Percentiles rank a stretch among this genome's conserved stretches.
phyloP scores from a whole-genome alignment of 2,888 invertebrate species.

The Isotomurus palustris region DNA sequence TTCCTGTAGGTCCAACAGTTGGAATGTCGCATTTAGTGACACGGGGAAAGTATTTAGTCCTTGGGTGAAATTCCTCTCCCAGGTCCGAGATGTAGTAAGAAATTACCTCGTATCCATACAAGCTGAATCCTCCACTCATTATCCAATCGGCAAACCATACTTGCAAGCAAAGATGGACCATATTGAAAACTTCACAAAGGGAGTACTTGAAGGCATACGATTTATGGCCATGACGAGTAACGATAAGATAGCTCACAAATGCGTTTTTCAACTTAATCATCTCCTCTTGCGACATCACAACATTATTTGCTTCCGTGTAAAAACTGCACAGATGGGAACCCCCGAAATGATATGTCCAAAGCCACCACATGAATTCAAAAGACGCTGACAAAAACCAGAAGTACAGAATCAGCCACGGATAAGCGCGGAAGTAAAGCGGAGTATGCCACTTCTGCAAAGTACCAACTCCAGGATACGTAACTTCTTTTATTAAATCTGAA shows the following conservation, averaged over 20 bases:
- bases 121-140: neutral
- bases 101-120: neutral
- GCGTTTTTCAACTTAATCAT: neutral
- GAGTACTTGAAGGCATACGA: neutral
- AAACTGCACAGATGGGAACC: neutral
- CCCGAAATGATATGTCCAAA: neutral
- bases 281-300: neutral
- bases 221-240: neutral
- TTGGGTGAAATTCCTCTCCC: neutral
- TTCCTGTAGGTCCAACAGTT: slow-evolving; percentile 1
- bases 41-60: neutral
- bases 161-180: neutral
- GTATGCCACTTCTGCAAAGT: no score
- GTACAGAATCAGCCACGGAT: neutral
- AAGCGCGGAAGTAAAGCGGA: no score
- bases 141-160: neutral
- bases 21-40: neutral
- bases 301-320: neutral
- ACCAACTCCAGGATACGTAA: no score
- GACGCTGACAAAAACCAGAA: neutral
- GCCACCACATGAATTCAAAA: neutral
- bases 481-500: no score
- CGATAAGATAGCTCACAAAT: neutral
- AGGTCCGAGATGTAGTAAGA: no score
- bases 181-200: slow-evolving; percentile 1